These are phyloP conservation scores for Megaceryle maxima DNA, from an alignment of 2,113 vertebrate genomes.

Conservation along the genomic window DNA sequence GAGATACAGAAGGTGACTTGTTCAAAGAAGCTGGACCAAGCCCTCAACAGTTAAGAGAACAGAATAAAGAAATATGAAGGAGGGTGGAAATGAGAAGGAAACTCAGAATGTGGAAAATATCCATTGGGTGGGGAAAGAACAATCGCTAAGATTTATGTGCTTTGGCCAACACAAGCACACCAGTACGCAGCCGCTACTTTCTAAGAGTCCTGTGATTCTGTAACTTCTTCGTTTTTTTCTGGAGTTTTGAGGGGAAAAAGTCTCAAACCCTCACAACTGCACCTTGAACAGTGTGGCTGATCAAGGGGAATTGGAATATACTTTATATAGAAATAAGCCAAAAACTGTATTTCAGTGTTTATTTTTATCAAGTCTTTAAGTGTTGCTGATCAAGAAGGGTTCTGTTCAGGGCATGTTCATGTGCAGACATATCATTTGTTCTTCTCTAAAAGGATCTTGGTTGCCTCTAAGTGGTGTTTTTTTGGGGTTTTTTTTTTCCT, in stretches of 20 bases:
- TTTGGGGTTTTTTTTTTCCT: too few species aligned
- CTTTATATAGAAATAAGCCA: not conserved
- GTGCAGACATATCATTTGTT: not conserved
- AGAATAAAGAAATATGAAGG: not conserved
- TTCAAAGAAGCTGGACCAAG: not conserved
- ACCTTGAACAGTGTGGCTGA: not conserved
- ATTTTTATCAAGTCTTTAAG: not conserved
- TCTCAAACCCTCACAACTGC: not conserved
- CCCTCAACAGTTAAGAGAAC: not conserved
- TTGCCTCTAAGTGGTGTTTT: not conserved
- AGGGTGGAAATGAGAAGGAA: not conserved
- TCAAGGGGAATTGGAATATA: not conserved
- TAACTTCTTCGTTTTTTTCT: not conserved
- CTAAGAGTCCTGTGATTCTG: not conserved
- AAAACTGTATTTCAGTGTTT: not conserved
- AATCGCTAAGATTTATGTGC: not conserved
- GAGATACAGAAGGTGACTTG: not conserved
- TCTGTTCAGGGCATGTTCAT: not conserved
- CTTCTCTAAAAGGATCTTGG: not conserved
- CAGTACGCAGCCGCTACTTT: not conserved
- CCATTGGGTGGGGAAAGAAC: not conserved
- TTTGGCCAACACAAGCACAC: not conserved
- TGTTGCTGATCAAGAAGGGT: not conserved
- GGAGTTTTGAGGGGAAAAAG: not conserved
- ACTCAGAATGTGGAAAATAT: not conserved